Conservation (phyloP, 2,113 vertebrate species). For the Mobula hypostoma region DNA sequence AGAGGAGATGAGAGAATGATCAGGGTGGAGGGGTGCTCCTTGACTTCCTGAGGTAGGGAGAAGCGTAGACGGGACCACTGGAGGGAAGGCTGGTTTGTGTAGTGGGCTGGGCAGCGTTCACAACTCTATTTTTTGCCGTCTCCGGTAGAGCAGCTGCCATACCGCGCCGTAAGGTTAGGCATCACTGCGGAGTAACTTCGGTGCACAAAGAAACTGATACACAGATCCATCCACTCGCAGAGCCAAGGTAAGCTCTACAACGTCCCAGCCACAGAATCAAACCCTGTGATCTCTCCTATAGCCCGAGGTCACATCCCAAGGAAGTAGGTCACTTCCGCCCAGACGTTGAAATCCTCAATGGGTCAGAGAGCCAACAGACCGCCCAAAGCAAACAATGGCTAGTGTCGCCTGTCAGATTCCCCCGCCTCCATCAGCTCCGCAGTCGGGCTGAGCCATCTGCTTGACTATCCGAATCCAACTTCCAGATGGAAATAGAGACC, state of each 20-base stretch:
- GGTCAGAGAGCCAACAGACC: neutral
- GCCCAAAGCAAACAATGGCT: neutral
- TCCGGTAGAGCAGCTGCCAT: no score
- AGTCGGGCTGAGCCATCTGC: neutral
- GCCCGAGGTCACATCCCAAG: neutral
- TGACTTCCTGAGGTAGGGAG: no score
- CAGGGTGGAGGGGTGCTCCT: no score
- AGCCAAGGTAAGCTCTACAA: neutral
- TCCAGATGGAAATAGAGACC: neutral
- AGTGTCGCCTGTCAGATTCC: neutral
- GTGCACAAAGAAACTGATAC: neutral
- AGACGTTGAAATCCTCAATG: neutral
- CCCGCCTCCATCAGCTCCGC: neutral
- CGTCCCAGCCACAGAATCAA: neutral
- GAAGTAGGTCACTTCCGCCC: neutral
- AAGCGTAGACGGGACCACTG: no score
- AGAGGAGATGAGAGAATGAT: no score
- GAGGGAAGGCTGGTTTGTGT: no score
- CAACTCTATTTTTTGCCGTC: no score
- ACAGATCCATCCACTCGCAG: neutral
- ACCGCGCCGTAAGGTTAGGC: no score
- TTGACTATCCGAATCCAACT: neutral
- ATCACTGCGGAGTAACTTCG: neutral
- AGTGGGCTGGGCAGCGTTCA: no score
- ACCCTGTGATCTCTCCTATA: neutral